These are phyloP conservation scores for Cynopterus brachyotis DNA, from an alignment of 2,113 vertebrate genomes.

Conservation along the genomic window DNA sequence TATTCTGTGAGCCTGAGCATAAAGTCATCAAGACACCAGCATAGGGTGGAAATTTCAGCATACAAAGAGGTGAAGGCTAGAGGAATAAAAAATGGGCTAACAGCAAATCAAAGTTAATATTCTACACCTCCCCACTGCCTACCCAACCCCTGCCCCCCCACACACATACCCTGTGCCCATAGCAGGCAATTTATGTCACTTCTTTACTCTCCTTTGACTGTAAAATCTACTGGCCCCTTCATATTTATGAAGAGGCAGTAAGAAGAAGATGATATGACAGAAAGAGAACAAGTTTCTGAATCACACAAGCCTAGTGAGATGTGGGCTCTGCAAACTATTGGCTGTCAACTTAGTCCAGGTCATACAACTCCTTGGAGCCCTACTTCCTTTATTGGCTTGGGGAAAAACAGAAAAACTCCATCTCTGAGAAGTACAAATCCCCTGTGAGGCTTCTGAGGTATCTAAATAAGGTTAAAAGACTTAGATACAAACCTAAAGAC, in stretches of 20 bases:
- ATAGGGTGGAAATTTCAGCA: background rate
- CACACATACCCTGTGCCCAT: background rate
- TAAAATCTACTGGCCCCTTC: background rate
- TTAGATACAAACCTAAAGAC: background rate
- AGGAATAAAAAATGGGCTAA: background rate
- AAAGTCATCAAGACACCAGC: accelerated
- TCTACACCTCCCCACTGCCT: too few species aligned
- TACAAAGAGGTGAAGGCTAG: background rate
- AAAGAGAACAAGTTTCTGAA: background rate
- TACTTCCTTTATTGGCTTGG: background rate
- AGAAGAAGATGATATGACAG: background rate
- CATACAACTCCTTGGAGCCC: background rate
- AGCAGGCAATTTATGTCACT: background rate
- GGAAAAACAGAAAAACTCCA: background rate
- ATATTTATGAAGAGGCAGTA: too few species aligned
- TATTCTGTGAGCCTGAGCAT: background rate
- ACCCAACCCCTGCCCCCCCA: too few species aligned
- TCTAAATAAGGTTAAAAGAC: background rate
- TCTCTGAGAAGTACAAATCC: background rate
- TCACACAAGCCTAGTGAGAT: background rate
- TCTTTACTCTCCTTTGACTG: background rate
- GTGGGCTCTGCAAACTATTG: background rate
- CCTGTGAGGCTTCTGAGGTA: background rate
- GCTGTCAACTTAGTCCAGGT: too few species aligned
- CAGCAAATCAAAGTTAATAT: background rate